Percentiles rank a stretch among this genome's conserved stretches.
These are phyloP conservation scores for Remorina albescens DNA, from an alignment of 2,797 vertebrate species.

Conservation along the genomic window DNA sequence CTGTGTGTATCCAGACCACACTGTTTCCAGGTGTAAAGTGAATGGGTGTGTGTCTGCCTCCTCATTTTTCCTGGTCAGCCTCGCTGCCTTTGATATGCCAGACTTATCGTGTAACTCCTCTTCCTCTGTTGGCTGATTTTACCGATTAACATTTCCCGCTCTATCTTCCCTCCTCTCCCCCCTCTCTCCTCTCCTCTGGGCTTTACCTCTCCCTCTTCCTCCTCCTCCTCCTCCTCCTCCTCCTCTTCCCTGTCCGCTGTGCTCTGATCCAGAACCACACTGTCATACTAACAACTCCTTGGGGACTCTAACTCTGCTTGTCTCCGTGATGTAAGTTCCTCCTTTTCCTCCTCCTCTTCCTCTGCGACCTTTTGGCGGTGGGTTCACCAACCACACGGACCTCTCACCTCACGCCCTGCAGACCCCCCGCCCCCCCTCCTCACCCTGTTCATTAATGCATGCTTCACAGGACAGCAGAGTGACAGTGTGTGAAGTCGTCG, in stretches of 20 bases:
- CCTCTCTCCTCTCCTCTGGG: constrained; percentile 59
- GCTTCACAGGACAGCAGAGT: constrained; percentile 78
- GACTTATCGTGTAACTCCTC: constrained; percentile 52
- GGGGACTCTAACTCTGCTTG: constrained; percentile 98
- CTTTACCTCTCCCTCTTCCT: constrained; percentile 78
- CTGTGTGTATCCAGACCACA: constrained; percentile 26
- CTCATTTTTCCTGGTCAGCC: constrained; percentile 32
- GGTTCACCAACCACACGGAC: constrained; percentile 72
- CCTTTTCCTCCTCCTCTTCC: constrained; percentile 79
- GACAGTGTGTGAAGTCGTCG: constrained; percentile 72
- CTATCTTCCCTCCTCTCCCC: constrained; percentile 60
- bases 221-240: constrained; percentile 29
- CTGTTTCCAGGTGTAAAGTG: constrained; percentile 63
- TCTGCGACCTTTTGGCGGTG: constrained; percentile 74
- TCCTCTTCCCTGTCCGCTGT: constrained; percentile 73
- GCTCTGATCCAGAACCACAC: constrained; percentile 96
- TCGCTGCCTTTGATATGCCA: constrained; percentile 47
- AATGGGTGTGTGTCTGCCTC: constrained; percentile 49
- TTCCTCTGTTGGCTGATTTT: constrained; percentile 52
- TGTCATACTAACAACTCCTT: constrained; percentile 99
- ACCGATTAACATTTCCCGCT: constrained; percentile 72
- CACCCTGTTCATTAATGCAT: constrained; percentile 76
- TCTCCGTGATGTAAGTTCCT: constrained; percentile 97
- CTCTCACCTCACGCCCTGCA: constrained; percentile 65
- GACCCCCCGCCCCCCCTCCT: constrained; percentile 57